Evolutionary conservation across 92 coral and sea anemone genomes (phyloP).

Genomic region (Actinernus sp.): DNA sequence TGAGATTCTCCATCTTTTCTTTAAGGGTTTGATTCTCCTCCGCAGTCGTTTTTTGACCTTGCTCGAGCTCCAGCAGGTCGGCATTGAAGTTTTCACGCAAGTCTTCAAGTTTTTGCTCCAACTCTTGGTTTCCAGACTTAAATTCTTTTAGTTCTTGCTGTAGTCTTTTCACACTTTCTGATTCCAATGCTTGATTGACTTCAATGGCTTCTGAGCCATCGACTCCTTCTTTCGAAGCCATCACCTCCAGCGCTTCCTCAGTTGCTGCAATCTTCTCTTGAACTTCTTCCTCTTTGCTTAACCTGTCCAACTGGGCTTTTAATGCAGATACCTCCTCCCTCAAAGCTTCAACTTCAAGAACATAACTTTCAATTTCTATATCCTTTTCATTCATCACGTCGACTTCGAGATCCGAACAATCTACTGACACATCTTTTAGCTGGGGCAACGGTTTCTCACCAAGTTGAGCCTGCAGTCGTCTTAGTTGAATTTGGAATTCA

Average conservation of each 20-base stretch:
- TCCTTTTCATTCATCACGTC: slow-evolving; percentile 17
- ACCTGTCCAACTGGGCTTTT: slow-evolving; percentile 37
- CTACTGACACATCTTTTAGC: slow-evolving; percentile 40
- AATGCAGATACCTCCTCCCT: slow-evolving; percentile 30
- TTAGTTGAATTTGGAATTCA: slow-evolving; percentile 64
- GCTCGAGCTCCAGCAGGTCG: slow-evolving; percentile 78
- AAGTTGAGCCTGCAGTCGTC: slow-evolving; percentile 34
- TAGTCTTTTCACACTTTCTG: slow-evolving; percentile 20
- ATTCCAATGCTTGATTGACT: neutral
- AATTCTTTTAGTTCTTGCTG: slow-evolving; percentile 77
- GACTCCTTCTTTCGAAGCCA: neutral
- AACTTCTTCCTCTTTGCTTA: slow-evolving; percentile 13
- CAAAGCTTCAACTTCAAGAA: slow-evolving; percentile 30
- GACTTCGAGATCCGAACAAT: slow-evolving; percentile 13
- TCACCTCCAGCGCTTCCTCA: neutral
- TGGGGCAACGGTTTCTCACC: neutral
- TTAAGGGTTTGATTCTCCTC: slow-evolving; percentile 70
- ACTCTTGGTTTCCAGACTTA: slow-evolving; percentile 77
- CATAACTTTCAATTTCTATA: slow-evolving; percentile 53
- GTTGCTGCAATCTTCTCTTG: neutral
- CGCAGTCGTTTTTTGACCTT: slow-evolving; percentile 59
- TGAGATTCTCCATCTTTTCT: slow-evolving; percentile 48
- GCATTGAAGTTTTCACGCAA: slow-evolving; percentile 52
- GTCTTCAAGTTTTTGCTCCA: slow-evolving; percentile 58
- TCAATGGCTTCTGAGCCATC: slow-evolving; percentile 7